Conservation (phyloP, 2,888 invertebrate species). For the Bugulina stolonifera region DNA sequence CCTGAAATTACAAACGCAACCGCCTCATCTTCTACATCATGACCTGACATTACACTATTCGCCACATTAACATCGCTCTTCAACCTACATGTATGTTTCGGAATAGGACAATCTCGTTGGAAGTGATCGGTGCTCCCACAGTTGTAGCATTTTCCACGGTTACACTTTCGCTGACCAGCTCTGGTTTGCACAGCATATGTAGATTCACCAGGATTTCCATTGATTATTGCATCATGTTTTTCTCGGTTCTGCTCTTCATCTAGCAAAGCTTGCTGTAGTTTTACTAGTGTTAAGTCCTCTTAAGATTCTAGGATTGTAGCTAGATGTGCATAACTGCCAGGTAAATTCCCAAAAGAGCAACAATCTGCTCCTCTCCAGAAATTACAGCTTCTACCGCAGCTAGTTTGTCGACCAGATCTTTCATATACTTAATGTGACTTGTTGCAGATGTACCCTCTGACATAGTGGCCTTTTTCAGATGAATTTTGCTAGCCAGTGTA, state of each 20-base stretch:
- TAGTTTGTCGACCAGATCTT: conserved; percentile 2
- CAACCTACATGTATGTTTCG: no score
- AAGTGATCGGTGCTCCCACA: no score
- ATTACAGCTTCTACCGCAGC: background rate
- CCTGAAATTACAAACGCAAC: no score
- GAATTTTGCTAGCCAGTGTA: background rate
- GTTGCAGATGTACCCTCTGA: background rate
- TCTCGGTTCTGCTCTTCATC: conserved; percentile 11
- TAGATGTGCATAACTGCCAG: background rate
- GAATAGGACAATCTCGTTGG: no score
- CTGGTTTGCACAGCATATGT: no score
- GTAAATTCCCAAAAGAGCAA: conserved; percentile 3
- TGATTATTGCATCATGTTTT: no score
- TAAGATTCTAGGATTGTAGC: conserved; percentile 3
- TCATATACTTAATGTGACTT: conserved; percentile 8
- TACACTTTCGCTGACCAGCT: no score
- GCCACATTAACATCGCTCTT: no score
- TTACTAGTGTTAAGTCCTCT: background rate
- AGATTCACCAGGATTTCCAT: no score
- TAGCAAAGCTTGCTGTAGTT: background rate
- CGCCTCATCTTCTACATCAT: no score
- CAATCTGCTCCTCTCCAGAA: background rate
- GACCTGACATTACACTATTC: no score
- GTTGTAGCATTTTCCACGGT: no score
- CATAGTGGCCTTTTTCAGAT: conserved; percentile 3